Evolutionary conservation across 2,113 vertebrate species (phyloP), one percentile per base, ranked within the genome.

Genomic region (Patagioenas fasciata): DNA sequence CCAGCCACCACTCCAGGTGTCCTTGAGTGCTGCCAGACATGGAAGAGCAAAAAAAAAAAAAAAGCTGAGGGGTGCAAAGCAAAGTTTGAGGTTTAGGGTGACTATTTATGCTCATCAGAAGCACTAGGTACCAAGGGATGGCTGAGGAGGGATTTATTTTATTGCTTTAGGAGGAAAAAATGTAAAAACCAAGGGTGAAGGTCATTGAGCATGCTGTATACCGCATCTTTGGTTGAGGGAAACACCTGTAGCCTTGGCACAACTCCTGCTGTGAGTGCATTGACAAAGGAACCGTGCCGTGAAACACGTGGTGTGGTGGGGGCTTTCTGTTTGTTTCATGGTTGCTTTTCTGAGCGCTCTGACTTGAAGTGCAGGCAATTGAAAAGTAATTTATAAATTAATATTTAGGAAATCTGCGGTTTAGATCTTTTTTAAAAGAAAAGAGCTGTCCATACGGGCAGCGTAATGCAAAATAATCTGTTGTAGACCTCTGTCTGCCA

Each of bases 181-280:
- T 19, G 18, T 47, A 18, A 32, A 21, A 38, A 2, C 3, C 10
- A 3, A 12, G 5, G 3, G 5, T 57, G 36, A 29, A n/a, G 8
- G 16, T 50, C 32, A 8, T 1, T 21, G 15, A 72, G 29, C 2
- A 0, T 0, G 0, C 23, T 40, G 2, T 20, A 15, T 48, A 67
- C 13, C 25, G 12, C 20, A 5, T 67, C 17, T 87, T 40, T 66
- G n/a, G 8, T 6, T 47, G 20, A 16, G 4, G 31, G 36, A 80
- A 83, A 8, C 1, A 1, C 13, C 21, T 2, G 1, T 17, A 47
- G 28, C 42, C 14, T 53, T 50, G 23, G 20, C 62, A 69, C 14
- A 34, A 71, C 29, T 9, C 12, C 13, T 64, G 12, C 25, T 50
- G 7, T 19, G 31, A 38, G 8, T 16, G 9, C 18, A 3, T 13